Percentiles rank a stretch among this genome's conserved stretches.
Conservation (phyloP, 2,888 invertebrate species). For the Lydus trimaculatus region DNA sequence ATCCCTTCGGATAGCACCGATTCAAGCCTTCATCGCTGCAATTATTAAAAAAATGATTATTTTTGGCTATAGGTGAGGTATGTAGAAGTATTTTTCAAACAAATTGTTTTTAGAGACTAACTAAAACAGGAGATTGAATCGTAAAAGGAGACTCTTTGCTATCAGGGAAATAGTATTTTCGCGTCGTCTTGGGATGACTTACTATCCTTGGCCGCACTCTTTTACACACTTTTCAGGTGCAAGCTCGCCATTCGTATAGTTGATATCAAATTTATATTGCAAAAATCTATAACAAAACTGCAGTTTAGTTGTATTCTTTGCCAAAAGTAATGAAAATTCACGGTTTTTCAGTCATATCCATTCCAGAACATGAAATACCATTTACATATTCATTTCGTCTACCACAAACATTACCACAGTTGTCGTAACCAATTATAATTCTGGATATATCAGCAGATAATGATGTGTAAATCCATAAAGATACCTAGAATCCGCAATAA, state of each 20-base stretch:
- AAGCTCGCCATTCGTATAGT: neutral
- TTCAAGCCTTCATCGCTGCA: neutral
- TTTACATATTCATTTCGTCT: slow-evolving; percentile 52
- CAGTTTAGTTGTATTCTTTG: neutral
- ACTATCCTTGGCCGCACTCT: neutral
- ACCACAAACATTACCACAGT: slow-evolving; percentile 71
- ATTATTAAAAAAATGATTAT: neutral
- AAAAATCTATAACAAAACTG: neutral
- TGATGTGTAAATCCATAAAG: slow-evolving; percentile 3
- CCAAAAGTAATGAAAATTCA: neutral
- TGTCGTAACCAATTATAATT: slow-evolving; percentile 68
- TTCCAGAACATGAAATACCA: slow-evolving; percentile 16
- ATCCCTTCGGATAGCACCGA: neutral
- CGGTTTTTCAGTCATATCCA: slow-evolving; percentile 17
- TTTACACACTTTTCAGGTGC: neutral
- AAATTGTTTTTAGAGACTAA: too few species aligned
- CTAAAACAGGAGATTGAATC: too few species aligned
- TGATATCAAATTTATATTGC: neutral
- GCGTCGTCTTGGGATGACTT: neutral
- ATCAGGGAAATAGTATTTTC: too few species aligned
- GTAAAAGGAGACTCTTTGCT: too few species aligned
- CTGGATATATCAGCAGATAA: slow-evolving; percentile 61
- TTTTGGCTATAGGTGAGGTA: too few species aligned
- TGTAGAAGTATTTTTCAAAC: too few species aligned
- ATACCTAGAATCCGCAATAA: neutral